Conservation (phyloP, 2,888 invertebrate genomes). For the Tanypteryx hageni region DNA sequence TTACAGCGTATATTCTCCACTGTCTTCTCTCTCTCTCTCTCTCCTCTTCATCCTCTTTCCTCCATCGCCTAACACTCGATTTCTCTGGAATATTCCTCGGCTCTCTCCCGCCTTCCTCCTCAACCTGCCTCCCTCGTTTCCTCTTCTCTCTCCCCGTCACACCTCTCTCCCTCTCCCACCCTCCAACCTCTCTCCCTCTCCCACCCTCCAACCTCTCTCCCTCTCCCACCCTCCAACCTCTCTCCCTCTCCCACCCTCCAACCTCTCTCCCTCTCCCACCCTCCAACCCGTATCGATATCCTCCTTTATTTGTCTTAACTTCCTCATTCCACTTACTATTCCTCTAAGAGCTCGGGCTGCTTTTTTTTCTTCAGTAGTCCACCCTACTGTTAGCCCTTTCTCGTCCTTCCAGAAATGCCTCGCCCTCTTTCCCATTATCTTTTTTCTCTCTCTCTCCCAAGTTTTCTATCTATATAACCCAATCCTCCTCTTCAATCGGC, state of each 20-base stretch:
- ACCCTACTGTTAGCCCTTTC: background rate
- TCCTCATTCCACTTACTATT: conserved; percentile 72
- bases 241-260: conserved; percentile 67
- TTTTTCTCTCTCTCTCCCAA: no score
- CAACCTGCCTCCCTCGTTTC: conserved; percentile 68
- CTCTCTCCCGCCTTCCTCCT: conserved; percentile 9
- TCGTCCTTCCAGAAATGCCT: no score
- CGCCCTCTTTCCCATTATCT: no score
- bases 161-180: conserved; percentile 66
- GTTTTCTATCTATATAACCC: no score
- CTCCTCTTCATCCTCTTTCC: background rate
- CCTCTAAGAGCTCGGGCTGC: conserved; percentile 70
- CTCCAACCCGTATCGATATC: background rate
- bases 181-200: conserved; percentile 22
- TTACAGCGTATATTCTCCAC: background rate
- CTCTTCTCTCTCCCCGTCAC: conserved; percentile 66
- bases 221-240: conserved; percentile 57
- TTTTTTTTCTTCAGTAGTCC: conserved; percentile 67
- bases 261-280: background rate
- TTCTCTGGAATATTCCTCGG: background rate
- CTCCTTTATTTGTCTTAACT: conserved; percentile 72
- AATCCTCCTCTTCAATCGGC: conserved; percentile 70
- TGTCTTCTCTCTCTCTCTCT: background rate
- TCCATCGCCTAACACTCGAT: background rate
- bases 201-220: background rate